Evolutionary conservation across 2,888 invertebrate species (phyloP).

Genomic region (Noctua fimbriata): DNA sequence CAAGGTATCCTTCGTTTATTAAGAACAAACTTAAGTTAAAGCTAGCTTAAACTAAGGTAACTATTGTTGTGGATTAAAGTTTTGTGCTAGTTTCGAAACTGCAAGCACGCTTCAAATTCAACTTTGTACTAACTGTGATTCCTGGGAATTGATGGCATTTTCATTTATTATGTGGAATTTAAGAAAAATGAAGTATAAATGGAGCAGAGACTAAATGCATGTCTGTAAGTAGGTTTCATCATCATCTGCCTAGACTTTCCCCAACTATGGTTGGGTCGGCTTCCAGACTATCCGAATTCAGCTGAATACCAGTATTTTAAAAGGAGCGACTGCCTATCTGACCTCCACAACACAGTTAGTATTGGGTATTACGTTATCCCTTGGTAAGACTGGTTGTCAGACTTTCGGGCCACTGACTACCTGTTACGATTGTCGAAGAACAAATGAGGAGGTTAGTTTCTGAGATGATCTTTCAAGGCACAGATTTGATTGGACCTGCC

Average conservation of each 20-base stretch:
- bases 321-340: neutral
- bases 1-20: constrained; percentile 38
- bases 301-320: neutral
- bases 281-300: neutral
- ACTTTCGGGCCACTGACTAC: too few species aligned
- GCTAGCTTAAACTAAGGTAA: constrained; percentile 28
- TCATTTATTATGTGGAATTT: constrained; percentile 2
- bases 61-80: constrained; percentile 45
- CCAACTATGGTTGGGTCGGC: neutral
- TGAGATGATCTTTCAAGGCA: too few species aligned
- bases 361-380: too few species aligned
- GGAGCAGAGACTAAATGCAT: neutral
- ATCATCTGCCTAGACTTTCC: neutral
- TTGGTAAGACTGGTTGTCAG: too few species aligned
- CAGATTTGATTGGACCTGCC: too few species aligned
- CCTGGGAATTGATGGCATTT: constrained; percentile 23
- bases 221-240: neutral
- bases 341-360: too few species aligned
- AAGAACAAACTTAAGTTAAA: constrained; percentile 45
- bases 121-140: constrained; percentile 38
- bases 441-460: too few species aligned
- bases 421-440: too few species aligned
- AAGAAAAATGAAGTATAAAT: neutral
- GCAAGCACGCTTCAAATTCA: constrained; percentile 38
- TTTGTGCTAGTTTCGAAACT: constrained; percentile 42